Evolutionary conservation across 1,140 invertebrate species (phyloP), one percentile per base, ranked within the genome.

Genomic region (Pomacea maculata): DNA sequence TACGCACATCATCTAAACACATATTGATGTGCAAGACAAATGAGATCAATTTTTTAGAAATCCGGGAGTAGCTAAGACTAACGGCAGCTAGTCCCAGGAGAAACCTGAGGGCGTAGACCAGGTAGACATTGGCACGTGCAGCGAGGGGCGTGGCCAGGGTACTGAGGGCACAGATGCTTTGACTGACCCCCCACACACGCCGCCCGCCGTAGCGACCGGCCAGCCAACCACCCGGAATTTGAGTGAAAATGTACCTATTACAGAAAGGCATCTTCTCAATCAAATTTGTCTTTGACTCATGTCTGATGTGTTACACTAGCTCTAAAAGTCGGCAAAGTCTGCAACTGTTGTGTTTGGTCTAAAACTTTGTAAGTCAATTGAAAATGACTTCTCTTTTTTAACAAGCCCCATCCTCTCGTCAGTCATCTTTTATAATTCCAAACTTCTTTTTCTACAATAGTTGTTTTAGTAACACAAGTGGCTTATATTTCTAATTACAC

Each of bases 201-300:
- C 89, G 91, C n/a, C 88, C 89, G 7, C 91, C 91, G 83, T 85
- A 91, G 55, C 86, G 79, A 21, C 67, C 68, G 4, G 86, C 79
- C 64, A 88, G 61, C 95, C 95, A 90, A 12, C 89, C 89, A 2
- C 95, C 95, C n/a, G 79, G 82, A 9, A 83, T 80, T 57, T 83
- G 82, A 25, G 82, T 80, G 63, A 83, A 78, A 29, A 83, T 83
- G 79, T 83, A 83, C 10, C 77, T 78, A 55, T 0, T 70, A 21
- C 4, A 78, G 45, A 67, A 7, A 52, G 9, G 21, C 17, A 29
- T 65, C 4, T 70, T 70, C 3, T 45, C 2, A 45, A 4, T 45
- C 6, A 45, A 45, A 45, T 45, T 12, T 45, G 64, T 45, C 64
- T 21, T 72, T 5, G 3, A 15, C 25, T 45, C 1, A 45, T 2